Percentiles rank a stretch among this genome's conserved stretches.
These are phyloP conservation scores for Cricetomys ansorgei DNA, from an alignment of 2,113 vertebrate genomes.

Conservation along the genomic window DNA sequence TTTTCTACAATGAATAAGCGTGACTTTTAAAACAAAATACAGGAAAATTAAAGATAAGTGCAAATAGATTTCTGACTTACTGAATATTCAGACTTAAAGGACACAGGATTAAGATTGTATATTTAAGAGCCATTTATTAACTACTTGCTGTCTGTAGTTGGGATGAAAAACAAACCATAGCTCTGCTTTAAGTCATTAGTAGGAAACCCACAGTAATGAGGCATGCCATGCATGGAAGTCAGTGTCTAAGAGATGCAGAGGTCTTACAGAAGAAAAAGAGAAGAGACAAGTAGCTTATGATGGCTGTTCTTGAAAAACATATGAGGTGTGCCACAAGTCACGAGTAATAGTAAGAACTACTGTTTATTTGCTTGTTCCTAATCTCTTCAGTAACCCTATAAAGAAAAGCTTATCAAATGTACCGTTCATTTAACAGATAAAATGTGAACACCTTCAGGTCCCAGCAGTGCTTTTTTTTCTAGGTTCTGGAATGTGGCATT, in stretches of 20 bases:
- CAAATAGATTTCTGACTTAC: neutral
- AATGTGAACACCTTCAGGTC: neutral
- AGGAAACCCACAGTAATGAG: neutral
- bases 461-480: neutral
- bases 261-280: neutral
- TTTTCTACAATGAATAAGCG: constrained; percentile 1
- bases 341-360: neutral
- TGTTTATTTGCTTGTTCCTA: neutral
- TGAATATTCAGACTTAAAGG: neutral
- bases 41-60: neutral
- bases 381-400: neutral
- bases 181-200: neutral
- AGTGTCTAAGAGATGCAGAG: neutral
- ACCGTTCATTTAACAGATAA: neutral
- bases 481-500: neutral
- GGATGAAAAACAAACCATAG: neutral
- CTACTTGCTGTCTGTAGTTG: neutral
- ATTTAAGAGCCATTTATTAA: neutral
- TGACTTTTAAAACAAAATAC: constrained; percentile 33
- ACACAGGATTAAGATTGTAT: neutral
- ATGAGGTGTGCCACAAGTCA: neutral
- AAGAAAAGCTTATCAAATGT: constrained; percentile 34
- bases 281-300: neutral
- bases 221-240: neutral
- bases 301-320: neutral